A percentile compares a stretch with the other conserved stretches of the same genome.
These are phyloP conservation scores for Ailurus styani DNA, from an alignment of 2,113 vertebrate genomes.

Conservation along the genomic window DNA sequence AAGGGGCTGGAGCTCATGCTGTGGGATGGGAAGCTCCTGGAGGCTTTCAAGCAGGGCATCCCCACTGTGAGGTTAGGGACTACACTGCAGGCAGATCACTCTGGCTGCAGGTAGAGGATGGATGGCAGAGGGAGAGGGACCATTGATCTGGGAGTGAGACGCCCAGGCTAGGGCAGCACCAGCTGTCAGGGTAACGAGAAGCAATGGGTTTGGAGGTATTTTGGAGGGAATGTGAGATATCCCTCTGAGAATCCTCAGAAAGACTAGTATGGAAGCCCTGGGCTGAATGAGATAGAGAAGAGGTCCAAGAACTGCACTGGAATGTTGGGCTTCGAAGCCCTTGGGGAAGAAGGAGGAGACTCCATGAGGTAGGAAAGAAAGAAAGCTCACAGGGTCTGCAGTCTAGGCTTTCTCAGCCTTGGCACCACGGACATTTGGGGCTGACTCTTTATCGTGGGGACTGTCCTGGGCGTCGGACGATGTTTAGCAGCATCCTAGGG, in stretches of 20 bases:
- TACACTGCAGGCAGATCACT: neutral
- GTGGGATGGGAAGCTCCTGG: neutral
- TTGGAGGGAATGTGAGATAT: neutral
- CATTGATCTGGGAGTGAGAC: no score
- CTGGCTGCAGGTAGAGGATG: neutral
- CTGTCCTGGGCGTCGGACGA: neutral
- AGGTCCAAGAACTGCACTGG: neutral
- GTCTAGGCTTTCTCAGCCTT: neutral
- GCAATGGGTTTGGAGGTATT: neutral
- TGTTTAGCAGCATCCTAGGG: neutral
- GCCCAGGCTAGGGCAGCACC: neutral
- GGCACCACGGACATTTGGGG: neutral
- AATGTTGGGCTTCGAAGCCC: fast-evolving
- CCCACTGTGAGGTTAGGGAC: neutral
- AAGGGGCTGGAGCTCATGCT: neutral
- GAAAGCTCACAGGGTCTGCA: fast-evolving
- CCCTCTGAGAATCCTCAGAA: neutral
- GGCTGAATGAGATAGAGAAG: neutral
- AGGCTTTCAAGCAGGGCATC: neutral
- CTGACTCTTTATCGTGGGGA: fast-evolving
- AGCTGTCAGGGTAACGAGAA: no score
- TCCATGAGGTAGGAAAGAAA: neutral
- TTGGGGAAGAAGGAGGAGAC: fast-evolving
- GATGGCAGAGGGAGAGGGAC: fast-evolving
- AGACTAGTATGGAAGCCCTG: neutral